Evolutionary conservation across 2,888 invertebrate genomes (phyloP).

Genomic region (Gortyna flavago): DNA sequence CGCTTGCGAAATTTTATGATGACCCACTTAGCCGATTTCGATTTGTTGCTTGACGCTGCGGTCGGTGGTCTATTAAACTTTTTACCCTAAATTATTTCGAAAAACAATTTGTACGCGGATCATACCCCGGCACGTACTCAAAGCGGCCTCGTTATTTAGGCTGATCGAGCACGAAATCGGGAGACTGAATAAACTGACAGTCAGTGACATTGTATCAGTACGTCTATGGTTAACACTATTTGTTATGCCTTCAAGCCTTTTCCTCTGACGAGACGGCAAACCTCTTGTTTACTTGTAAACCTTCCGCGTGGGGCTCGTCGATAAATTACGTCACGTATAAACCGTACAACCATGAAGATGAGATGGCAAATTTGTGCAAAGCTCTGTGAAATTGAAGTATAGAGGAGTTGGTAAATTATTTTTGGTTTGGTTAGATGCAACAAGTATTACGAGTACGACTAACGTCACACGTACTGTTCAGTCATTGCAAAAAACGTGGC

Average conservation of each 20-base stretch:
- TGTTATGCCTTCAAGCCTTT: slow-evolving; percentile 58
- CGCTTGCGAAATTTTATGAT: slow-evolving; percentile 89
- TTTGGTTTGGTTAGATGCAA: slow-evolving; percentile 47
- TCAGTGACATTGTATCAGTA: slow-evolving; percentile 66
- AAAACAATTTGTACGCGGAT: slow-evolving; percentile 70
- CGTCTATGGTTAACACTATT: slow-evolving; percentile 56
- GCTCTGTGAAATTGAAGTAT: slow-evolving; percentile 50
- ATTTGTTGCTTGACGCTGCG: slow-evolving; percentile 83
- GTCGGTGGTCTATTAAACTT: slow-evolving; percentile 78
- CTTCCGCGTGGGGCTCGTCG: slow-evolving; percentile 36
- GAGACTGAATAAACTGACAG: slow-evolving; percentile 66
- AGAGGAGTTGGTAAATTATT: slow-evolving; percentile 48
- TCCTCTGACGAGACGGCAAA: slow-evolving; percentile 31
- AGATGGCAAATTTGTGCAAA: slow-evolving; percentile 50
- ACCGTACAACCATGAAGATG: slow-evolving; percentile 44
- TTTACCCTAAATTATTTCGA: slow-evolving; percentile 81
- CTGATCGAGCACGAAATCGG: slow-evolving; percentile 55
- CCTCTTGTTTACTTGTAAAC: slow-evolving; percentile 40
- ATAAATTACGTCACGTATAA: slow-evolving; percentile 51
- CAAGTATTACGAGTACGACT: slow-evolving; percentile 63
- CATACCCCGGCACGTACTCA: slow-evolving; percentile 68
- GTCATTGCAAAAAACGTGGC: slow-evolving; percentile 74
- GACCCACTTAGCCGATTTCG: slow-evolving; percentile 88
- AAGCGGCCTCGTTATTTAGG: slow-evolving; percentile 72
- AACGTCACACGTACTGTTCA: slow-evolving; percentile 62